Base-by-base conservation (phyloP, 2,113 vertebrate species). In the Daphoenositta chrysoptera region DNA sequence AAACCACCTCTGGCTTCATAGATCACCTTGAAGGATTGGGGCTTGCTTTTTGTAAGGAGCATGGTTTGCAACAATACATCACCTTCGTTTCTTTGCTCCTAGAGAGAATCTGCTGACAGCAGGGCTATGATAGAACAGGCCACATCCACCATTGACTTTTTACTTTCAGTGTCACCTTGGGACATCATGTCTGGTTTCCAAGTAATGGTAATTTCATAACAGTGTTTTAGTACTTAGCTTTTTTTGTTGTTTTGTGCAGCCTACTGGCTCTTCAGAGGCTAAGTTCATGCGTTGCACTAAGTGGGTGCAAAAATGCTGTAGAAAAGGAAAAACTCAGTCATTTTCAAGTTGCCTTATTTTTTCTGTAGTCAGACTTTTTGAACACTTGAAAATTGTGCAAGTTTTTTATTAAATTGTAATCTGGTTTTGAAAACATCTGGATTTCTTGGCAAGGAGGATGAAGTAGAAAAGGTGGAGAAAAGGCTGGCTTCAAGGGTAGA, bases 141-240 rank as follows among this genome's bases (percentile, higher is more conserved):
- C 20, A 8, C 47, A 40, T 91, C 61, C 48, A 20, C 76, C 56
- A 60, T 11, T 71, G 91, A 87, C 83, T 64, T 78, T 79, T 64
- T 89, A 31, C 89, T 94, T 90, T 70, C 86, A 64, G 45, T 82
- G 96, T 94, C 69, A 95, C 94, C 87, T 95, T 97, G 91, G 69
- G 40, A n/a, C 72, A 60, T 92, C 27, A 3, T 9, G 35, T 69
- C 42, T 84, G 17, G 28, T 79, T 92, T 82, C 30, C 40, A 27
- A 68, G 64, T 57, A 79, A 37, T 31, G 39, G 58, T 58, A 28
- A 70, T 63, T 81, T 82, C 10, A 31, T 60, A 39, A 47, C 0
- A 0, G 14, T 37, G 42, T 88, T 88, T 78, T 48, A 56, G n/a
- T 58, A 26, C 27, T 80, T 53, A 2, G 4, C 11, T 51, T 68